phyloP scores from a whole-genome alignment of 2,888 invertebrate species.

The Spialia ferax region DNA sequence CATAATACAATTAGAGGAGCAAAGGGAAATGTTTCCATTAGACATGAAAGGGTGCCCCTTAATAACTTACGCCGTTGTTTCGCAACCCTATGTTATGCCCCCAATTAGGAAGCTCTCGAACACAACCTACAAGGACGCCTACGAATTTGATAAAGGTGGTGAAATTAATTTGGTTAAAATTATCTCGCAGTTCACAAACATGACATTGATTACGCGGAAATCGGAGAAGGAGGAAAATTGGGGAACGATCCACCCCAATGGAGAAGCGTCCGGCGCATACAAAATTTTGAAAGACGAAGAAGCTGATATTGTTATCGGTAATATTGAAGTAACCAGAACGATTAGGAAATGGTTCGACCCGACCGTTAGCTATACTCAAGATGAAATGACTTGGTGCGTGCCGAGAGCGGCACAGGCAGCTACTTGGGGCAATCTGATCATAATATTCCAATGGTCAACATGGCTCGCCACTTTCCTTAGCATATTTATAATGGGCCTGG shows the following conservation, averaged over 20 bases:
- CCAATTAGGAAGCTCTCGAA: conserved; percentile 62
- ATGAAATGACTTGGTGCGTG: conserved; percentile 82
- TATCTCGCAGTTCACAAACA: conserved; percentile 78
- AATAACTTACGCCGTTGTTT: conserved; percentile 72
- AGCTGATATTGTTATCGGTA: conserved; percentile 75
- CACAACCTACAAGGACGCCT: conserved; percentile 64
- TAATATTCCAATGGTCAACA: conserved; percentile 79
- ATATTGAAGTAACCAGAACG: conserved; percentile 77
- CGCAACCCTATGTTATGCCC: conserved; percentile 82
- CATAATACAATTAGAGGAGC: conserved; percentile 61
- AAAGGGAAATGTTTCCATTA: conserved; percentile 70
- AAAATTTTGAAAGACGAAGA: conserved; percentile 64
- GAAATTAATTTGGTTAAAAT: conserved; percentile 81
- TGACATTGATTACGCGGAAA: conserved; percentile 72
- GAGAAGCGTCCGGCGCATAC: conserved; percentile 74
- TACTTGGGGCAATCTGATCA: conserved; percentile 80
- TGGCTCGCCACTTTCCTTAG: conserved; percentile 74
- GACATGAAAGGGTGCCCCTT: conserved; percentile 78
- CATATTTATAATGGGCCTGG: conserved; percentile 66
- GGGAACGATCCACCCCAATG: conserved; percentile 69
- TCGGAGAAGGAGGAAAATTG: conserved; percentile 73
- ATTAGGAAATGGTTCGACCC: conserved; percentile 79
- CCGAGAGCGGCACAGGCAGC: conserved; percentile 74
- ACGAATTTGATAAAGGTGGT: conserved; percentile 71
- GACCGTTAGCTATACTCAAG: conserved; percentile 79